Evolutionary conservation across 2,113 vertebrate genomes (phyloP).

Genomic region (Erinaceus europaeus): DNA sequence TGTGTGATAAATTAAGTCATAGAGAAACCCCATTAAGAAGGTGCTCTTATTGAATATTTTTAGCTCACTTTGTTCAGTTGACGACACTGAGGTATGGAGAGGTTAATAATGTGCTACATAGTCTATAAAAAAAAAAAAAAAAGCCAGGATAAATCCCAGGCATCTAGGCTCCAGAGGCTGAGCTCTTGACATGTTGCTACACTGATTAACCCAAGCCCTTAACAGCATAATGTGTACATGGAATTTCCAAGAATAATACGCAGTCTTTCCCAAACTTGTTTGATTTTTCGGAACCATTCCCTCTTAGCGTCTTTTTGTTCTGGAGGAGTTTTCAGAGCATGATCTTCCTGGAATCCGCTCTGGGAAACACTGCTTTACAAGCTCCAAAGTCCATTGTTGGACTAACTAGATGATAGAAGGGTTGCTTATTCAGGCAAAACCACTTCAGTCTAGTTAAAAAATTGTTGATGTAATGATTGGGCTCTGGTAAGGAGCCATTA

Average conservation of each 20-base stretch:
- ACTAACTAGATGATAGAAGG: not conserved
- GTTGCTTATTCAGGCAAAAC: not conserved
- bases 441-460: not conserved
- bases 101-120: not conserved
- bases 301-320: not conserved
- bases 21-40: not conserved
- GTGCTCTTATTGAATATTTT: not conserved
- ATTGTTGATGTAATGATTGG: not conserved
- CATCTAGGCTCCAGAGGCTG: not conserved
- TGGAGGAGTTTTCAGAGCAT: not conserved
- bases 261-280: not conserved
- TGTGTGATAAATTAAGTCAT: not conserved
- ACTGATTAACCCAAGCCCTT: not conserved
- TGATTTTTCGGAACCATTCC: not conserved
- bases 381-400: not conserved
- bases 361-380: not conserved
- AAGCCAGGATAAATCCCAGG: not conserved
- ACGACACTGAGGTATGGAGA: not conserved
- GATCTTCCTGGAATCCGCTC: not conserved
- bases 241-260: not conserved
- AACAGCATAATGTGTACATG: accelerated
- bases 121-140: not conserved
- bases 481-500: not conserved
- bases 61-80: not conserved
- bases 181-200: not conserved